Evolutionary conservation across 2,888 invertebrate genomes (phyloP).

Genomic region (Temnothorax rugatulus): DNA sequence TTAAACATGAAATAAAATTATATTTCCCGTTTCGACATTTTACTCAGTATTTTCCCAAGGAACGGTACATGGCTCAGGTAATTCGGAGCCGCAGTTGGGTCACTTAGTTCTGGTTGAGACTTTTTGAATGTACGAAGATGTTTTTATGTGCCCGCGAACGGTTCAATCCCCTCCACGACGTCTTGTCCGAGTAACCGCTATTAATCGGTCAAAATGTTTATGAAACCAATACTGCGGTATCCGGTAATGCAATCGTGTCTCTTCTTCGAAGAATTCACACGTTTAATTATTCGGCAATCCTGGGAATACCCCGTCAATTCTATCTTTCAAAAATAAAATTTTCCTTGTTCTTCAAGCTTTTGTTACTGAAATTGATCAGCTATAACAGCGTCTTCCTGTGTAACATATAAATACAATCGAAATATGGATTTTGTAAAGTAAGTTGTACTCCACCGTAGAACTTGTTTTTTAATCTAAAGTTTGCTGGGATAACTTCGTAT

Average conservation of each 20-base stretch:
- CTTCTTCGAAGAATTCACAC: not conserved
- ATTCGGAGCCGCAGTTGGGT: not conserved
- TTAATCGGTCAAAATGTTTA: constrained; percentile 19
- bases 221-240: not conserved
- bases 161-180: not conserved
- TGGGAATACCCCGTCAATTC: not conserved
- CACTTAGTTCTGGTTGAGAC: not conserved
- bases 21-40: not conserved
- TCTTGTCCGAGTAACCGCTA: not conserved
- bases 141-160: not conserved
- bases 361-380: not conserved
- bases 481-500: not conserved
- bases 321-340: not conserved
- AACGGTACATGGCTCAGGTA: not conserved
- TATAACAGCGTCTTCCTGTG: not conserved
- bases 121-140: not conserved
- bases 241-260: not conserved
- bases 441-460: not conserved
- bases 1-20: not conserved
- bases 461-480: not conserved
- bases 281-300: not conserved
- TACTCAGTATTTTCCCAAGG: not conserved
- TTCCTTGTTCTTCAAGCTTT: not conserved
- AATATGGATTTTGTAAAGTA: not conserved
- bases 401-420: not conserved